Conservation (phyloP, 2,113 vertebrate genomes). For the Scortum barcoo region DNA sequence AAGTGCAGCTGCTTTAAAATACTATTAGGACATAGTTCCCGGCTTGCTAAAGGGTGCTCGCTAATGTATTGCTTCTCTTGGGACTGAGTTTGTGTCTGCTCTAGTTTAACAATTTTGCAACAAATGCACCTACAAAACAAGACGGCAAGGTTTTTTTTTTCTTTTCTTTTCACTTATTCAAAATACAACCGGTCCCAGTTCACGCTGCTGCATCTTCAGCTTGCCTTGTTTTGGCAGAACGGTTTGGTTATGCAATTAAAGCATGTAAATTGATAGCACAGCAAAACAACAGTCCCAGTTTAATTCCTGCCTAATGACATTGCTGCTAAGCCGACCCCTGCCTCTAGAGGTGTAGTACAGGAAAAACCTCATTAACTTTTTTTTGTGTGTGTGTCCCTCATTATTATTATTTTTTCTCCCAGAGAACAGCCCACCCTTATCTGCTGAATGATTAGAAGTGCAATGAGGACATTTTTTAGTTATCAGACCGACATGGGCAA, state of each 20-base stretch:
- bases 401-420: constrained; percentile 47
- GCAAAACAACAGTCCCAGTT: constrained; percentile 79
- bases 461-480: constrained; percentile 57
- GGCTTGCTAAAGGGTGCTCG: constrained; percentile 59
- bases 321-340: constrained; percentile 74
- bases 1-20: constrained; percentile 74
- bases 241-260: constrained; percentile 78
- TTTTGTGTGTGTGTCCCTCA: constrained; percentile 57
- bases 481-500: constrained; percentile 41
- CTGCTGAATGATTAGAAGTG: constrained; percentile 75
- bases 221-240: constrained; percentile 49
- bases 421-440: constrained; percentile 63
- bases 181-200: constrained; percentile 22
- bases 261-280: constrained; percentile 79
- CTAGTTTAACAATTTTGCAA: constrained; percentile 67
- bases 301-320: constrained; percentile 80
- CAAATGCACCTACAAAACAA: constrained; percentile 46
- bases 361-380: constrained; percentile 81
- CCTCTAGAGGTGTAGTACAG: constrained; percentile 75
- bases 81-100: constrained; percentile 68
- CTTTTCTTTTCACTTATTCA: constrained; percentile 19
- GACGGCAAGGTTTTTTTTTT: constrained; percentile 23
- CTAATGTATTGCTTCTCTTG: constrained; percentile 66
- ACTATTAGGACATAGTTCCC: constrained; percentile 69
- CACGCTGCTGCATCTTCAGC: constrained; percentile 31